Evolutionary conservation across 2,797 vertebrate genomes (phyloP), one percentile per base, ranked within the genome.

Genomic region (Natrix natrix): DNA sequence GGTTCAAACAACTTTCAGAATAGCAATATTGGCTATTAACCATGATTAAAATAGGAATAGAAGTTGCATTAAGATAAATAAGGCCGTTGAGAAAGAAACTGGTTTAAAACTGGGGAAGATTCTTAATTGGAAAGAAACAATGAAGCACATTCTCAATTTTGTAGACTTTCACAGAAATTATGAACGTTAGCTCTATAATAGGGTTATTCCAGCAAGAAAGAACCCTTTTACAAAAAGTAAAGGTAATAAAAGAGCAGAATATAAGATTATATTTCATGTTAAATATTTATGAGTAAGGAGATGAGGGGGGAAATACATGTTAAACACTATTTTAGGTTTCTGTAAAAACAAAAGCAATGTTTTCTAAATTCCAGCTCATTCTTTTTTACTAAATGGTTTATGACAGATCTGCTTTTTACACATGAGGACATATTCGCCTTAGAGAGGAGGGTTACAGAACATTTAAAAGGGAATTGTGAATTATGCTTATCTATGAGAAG

Each of bases 381-480:
- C 37, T 90, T 92, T 92, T 55, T 55, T 54, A 63, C 92, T 32
- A 20, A 90, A 17, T 32, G 32, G 94, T 88, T 93, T 48, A 92
- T 2, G 89, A 37, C 14, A 78, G 28, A 86, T 93, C 91, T 91
- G 14, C 6, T 3, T 94, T 91, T 90, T 90, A 94, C 24, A 2
- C 8, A 92, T 74, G 54, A 20, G 26, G 54, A 60, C 12, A 90
- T 78, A 91, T 93, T 94, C 4, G 12, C 83, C 93, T 92, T 28
- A 24, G 20, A 37, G 74, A 90, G 94, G 92, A 78, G 7, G 17
- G 91, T 94, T 83, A 6, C 91, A 61, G 52, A 94, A 94, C 61
- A 87, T 48, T 92, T 94, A 95, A 93, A 94, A 93, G 28, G 90
- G 93, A 95, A 87, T 88, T 52, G 91, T 61, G 37, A 91, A 92